Base-by-base conservation (phyloP, 2,797 vertebrate genomes). In the Premnoplex brunnescens region DNA sequence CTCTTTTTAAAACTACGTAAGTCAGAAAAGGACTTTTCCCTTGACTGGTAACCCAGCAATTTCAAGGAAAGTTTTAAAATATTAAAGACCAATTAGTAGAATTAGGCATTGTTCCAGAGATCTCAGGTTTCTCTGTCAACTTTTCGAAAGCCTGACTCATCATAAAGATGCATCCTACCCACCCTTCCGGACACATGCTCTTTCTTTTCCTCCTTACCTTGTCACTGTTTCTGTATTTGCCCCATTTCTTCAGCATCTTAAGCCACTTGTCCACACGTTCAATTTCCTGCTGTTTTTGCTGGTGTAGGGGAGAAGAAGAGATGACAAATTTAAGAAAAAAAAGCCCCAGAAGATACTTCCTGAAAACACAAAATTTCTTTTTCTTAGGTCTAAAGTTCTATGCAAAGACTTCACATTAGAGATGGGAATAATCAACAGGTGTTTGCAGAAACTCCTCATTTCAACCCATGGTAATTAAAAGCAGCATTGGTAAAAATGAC, bases 161-260 rank as follows among this genome's bases (percentile, higher is more conserved):
- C 34, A 6, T 7, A 68, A 79, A 21, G 49, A 59, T 44, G 39
- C 19, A 52, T 19, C 32, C 14, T 24, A 63, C 6, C 16, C 1
- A 0, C 5, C 16, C 30, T 39, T 56, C 59, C 2, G 1, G 21
- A 44, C 41, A 36, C 1, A 1, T 8, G 24, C 30, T 59, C 32
- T 28, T 74, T 60, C 64, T 85, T 79, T 58, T 75, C n/a, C 72
- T 75, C 30, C 71, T 97, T 89, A 99, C 99, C 98, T 98, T 98
- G 54, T 99, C 98, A 83, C 97, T 98, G 97, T 97, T 98, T 91
- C 96, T 98, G 96, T 99, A 99, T 94, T 99, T 99, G 52, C 98
- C 93, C 99, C 99, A 99, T 60, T 98, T 99, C 97, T 98, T 98
- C 96, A 99, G 97, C 99, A 99, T 99, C 97, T 99, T 99, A 58